phyloP scores from a whole-genome alignment of 2,113 vertebrate species.

The Phycodurus eques region DNA sequence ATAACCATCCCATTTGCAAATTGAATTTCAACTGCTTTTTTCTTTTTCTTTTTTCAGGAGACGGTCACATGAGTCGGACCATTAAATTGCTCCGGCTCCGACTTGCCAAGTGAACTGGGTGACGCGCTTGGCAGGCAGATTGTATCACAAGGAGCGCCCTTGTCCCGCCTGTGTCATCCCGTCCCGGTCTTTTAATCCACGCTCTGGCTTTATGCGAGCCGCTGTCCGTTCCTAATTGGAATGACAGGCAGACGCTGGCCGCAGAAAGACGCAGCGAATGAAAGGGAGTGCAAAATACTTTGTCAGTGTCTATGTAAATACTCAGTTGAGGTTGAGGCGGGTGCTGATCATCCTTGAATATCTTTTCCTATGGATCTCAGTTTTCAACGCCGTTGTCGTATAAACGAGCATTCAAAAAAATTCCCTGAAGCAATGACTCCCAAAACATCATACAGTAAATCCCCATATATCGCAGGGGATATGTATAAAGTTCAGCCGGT shows the following conservation, averaged over 20 bases:
- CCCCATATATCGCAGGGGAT: neutral
- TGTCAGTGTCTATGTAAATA: constrained; percentile 10
- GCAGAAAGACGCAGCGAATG: constrained; percentile 12
- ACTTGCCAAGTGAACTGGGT: constrained; percentile 1
- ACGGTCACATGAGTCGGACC: neutral
- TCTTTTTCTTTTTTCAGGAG: neutral
- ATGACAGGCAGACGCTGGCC: constrained; percentile 17
- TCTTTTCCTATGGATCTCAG: constrained; percentile 17
- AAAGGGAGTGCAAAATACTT: constrained; percentile 13
- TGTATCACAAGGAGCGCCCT: constrained; percentile 9
- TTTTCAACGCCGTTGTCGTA: neutral
- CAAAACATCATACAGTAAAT: neutral
- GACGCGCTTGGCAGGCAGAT: constrained; percentile 12
- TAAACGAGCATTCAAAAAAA: neutral
- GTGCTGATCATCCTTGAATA: neutral
- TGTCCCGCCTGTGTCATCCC: constrained; percentile 13
- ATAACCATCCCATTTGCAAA: neutral
- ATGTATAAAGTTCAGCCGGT: too few relatives aligned
- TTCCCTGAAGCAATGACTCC: neutral
- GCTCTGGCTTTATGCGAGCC: constrained; percentile 4
- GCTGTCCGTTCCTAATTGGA: constrained; percentile 6
- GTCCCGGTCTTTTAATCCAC: constrained; percentile 12
- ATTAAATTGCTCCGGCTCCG: neutral
- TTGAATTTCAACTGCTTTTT: neutral
- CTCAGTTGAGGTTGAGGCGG: constrained; percentile 2